Evolutionary conservation across 2,888 invertebrate genomes (phyloP), one percentile per base, ranked within the genome.

Genomic region (Pheosia gnoma): DNA sequence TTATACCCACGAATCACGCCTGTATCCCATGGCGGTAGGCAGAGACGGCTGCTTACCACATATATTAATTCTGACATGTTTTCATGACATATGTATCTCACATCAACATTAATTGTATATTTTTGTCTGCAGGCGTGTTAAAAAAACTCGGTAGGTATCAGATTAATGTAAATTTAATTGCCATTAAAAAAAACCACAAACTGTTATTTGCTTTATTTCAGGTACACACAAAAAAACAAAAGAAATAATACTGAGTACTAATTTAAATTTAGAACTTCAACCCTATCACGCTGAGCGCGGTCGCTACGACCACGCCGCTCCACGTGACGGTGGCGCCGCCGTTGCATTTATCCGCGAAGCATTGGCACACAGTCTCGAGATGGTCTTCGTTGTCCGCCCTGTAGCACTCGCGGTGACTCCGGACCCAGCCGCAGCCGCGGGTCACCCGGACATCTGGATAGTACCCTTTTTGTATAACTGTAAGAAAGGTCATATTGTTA

Each of bases 321-420:
- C 47, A 47, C 5, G 13, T 10, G 5, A 63, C 7, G 0, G 38
- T 11, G 0, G 43, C 7, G 0, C 80, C 86, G 0, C 72, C 68
- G 59, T 96, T 96, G 76, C 96, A 96, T 56, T 93, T 94, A 70
- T 96, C 95, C 0, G 81, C 71, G 84, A 94, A 95, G 82, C 96
- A 96, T 72, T 95, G 94, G 79, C 96, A 96, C 65, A 94, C 94
- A 0, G 88, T 94, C 80, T 95, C 95, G 13, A 93, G 85, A 75
- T 95, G 95, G 78, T 95, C 96, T 65, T 95, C 95, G 58, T 95
- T 95, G 82, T 95, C 95, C 0, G 94, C 94, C 63, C 90, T 94
- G 80, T 94, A 95, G 80, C 96, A 96, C 25, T 88, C 88, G 43
- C 84, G 78, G 65, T 82, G 83, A 70, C 90, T 86, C 6, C 80